Percentiles rank a stretch among this genome's conserved stretches.
Evolutionary conservation across 2,797 vertebrate species (phyloP).

Genomic region (Lacerta bilineata): DNA sequence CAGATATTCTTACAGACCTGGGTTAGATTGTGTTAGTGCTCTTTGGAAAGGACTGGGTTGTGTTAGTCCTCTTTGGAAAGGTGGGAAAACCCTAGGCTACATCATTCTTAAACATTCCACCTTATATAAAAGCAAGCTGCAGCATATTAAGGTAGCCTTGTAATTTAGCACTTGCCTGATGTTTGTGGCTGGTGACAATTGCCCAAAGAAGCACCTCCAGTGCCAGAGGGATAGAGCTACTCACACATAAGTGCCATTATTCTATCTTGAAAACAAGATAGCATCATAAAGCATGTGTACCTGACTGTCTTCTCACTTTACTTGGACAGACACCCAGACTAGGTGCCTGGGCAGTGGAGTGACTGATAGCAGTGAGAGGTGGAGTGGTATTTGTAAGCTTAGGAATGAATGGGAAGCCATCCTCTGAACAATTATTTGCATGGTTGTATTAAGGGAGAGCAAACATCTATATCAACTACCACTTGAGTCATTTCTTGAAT

Average conservation of each 20-base stretch:
- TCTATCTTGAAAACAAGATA: not conserved
- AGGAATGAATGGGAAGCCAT: not conserved
- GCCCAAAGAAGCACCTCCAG: not conserved
- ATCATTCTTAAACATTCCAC: not conserved
- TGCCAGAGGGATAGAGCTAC: not conserved
- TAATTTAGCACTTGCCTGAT: not conserved
- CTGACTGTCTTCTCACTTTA: slow-evolving; percentile 2
- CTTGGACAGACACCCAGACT: not conserved
- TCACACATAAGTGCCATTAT: not conserved
- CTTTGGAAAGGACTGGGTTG: not conserved
- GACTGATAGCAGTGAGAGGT: not conserved
- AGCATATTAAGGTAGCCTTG: not conserved
- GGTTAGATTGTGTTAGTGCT: not conserved
- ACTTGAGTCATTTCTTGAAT: not conserved
- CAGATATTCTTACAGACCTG: not conserved
- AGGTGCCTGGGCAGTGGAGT: not conserved
- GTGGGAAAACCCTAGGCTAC: not conserved
- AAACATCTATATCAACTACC: too few relatives aligned
- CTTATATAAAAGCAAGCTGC: not conserved
- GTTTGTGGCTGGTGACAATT: not conserved
- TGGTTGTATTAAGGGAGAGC: not conserved
- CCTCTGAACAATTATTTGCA: not conserved
- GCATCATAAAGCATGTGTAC: not conserved
- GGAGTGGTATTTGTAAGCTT: not conserved
- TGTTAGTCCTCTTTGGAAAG: not conserved